Evolutionary conservation across 2,888 invertebrate genomes (phyloP).

Genomic region (Aromia moschata): DNA sequence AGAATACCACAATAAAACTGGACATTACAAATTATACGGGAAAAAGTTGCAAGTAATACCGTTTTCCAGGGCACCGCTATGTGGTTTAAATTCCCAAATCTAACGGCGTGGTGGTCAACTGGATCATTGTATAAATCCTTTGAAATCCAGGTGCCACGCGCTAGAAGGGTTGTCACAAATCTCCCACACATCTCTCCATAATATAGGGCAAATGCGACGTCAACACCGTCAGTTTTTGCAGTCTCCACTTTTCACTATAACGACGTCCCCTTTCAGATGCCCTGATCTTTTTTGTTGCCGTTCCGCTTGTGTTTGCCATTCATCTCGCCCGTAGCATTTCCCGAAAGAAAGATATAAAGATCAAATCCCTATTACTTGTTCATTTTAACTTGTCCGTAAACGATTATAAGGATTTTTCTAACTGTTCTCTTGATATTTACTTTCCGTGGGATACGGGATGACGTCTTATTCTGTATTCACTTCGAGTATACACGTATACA

Average conservation of each 20-base stretch:
- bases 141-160: conserved; percentile 56
- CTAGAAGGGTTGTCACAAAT: conserved; percentile 48
- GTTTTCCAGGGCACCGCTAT: neutral
- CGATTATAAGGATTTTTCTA: conserved; percentile 8
- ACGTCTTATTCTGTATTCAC: too few species aligned
- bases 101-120: conserved; percentile 49
- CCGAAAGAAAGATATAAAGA: conserved; percentile 17
- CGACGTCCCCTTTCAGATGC: conserved; percentile 17
- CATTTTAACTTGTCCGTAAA: conserved; percentile 12
- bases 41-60: conserved; percentile 21
- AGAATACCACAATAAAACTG: conserved; percentile 2
- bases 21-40: conserved; percentile 6
- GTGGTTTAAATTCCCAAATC: conserved; percentile 2
- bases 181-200: conserved; percentile 51
- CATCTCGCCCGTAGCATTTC: conserved; percentile 3
- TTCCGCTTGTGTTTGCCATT: conserved; percentile 5
- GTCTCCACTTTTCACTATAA: conserved; percentile 18
- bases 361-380: conserved; percentile 15
- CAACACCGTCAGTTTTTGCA: conserved; percentile 45
- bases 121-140: conserved; percentile 36
- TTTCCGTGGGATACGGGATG: conserved; percentile 7
- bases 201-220: conserved; percentile 53
- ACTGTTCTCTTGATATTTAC: conserved; percentile 18
- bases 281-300: conserved; percentile 12
- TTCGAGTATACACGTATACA: too few species aligned